Percentiles rank a stretch among this genome's conserved stretches.
phyloP scores from a whole-genome alignment of 1,140 invertebrate species.

The Drosophila pachea region DNA sequence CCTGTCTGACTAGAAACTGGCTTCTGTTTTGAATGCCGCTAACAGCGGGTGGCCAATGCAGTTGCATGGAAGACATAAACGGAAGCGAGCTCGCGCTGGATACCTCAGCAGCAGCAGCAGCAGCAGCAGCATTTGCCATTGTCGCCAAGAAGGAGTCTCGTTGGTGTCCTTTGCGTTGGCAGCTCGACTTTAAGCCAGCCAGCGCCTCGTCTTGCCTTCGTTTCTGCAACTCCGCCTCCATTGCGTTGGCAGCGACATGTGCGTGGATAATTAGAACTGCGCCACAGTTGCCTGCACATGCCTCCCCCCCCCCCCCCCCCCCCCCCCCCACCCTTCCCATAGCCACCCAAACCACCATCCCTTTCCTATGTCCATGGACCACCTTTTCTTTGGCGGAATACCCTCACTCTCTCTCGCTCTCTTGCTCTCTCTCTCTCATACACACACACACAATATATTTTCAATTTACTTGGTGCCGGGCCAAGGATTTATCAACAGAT shows the following conservation, averaged over 20 bases:
- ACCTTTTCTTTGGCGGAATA: constrained; percentile 24
- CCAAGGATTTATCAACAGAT: constrained; percentile 77
- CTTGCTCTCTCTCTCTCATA: background rate
- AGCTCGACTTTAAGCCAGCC: constrained; percentile 27
- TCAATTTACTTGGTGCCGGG: constrained; percentile 75
- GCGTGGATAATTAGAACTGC: constrained; percentile 76
- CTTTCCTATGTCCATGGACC: constrained; percentile 5
- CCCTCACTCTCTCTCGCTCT: background rate
- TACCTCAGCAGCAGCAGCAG: constrained; percentile 44
- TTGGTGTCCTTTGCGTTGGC: constrained; percentile 2
- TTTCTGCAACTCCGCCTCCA: constrained; percentile 7
- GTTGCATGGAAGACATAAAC: constrained; percentile 74
- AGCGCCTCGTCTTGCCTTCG: background rate
- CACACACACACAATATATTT: constrained; percentile 53
- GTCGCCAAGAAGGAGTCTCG: constrained; percentile 25
- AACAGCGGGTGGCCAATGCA: constrained; percentile 72
- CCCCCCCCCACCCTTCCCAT: too few species aligned
- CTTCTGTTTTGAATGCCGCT: constrained; percentile 73
- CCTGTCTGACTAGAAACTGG: constrained; percentile 30
- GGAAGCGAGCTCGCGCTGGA: constrained; percentile 55
- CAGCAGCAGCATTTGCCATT: constrained; percentile 19
- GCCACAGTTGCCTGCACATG: constrained; percentile 70
- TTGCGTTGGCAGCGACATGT: constrained; percentile 60
- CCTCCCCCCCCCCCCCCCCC: constrained; percentile 4
- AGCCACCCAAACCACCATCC: too few species aligned